A percentile compares a stretch with the other conserved stretches of the same genome.
Conservation (phyloP, 2,113 vertebrate genomes). For the Lonchura striata region DNA sequence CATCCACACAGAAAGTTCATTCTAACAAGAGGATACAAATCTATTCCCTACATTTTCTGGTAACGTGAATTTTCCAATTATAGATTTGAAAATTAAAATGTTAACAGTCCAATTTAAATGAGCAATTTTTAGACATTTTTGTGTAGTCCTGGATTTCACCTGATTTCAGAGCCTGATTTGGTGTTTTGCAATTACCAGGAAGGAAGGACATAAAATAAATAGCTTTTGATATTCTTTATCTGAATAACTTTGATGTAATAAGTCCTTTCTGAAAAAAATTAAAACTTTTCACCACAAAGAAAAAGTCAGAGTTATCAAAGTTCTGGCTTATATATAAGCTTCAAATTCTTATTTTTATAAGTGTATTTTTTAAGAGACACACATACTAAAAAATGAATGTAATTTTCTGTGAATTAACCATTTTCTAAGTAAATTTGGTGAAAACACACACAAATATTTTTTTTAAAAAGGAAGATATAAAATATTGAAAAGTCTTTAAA, state of each 20-base stretch:
- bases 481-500: not conserved
- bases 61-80: not conserved
- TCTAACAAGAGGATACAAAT: not conserved
- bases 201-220: not conserved
- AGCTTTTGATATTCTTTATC: not conserved
- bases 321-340: not conserved
- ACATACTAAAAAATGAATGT: not conserved
- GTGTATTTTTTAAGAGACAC: not conserved
- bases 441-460: not conserved
- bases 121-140: not conserved
- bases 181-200: not conserved
- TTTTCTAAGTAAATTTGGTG: not conserved
- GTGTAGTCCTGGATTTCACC: not conserved
- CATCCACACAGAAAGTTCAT: not conserved
- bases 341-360: not conserved
- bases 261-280: not conserved
- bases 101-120: not conserved
- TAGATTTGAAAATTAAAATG: not conserved
- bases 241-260: not conserved
- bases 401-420: not conserved
- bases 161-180: not conserved
- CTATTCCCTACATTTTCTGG: not conserved
- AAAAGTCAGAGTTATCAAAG: not conserved
- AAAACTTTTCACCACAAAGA: not conserved
- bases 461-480: not conserved